A percentile compares a stretch with the other conserved stretches of the same genome.
phyloP scores from a whole-genome alignment of 2,113 vertebrate species.

The Ageneiosus marmoratus region DNA sequence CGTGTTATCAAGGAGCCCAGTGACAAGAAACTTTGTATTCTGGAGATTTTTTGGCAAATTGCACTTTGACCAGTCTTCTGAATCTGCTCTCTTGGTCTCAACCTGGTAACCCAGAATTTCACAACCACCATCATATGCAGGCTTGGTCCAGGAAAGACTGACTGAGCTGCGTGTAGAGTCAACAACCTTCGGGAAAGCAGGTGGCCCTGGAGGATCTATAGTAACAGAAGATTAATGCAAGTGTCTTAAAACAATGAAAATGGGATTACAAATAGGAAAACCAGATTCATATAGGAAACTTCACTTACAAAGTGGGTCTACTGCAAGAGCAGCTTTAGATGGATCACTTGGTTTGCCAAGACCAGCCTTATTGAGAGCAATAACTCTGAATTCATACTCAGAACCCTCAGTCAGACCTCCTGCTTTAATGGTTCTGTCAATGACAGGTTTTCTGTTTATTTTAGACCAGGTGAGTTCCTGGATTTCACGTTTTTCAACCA shows the following conservation, averaged over 20 bases:
- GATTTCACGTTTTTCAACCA: slow-evolving; percentile 94
- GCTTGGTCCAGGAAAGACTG: slow-evolving; percentile 93
- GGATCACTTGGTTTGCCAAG: slow-evolving; percentile 92
- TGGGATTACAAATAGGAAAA: not conserved
- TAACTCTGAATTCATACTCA: slow-evolving; percentile 96
- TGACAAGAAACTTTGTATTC: slow-evolving; percentile 84
- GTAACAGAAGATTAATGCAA: slow-evolving; percentile 33
- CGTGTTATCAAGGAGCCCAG: slow-evolving; percentile 82
- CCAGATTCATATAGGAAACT: slow-evolving; percentile 38
- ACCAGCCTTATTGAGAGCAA: slow-evolving; percentile 93
- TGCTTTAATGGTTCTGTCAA: slow-evolving; percentile 94
- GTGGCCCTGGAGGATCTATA: slow-evolving; percentile 95
- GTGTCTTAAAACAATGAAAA: not conserved
- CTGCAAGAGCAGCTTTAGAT: slow-evolving; percentile 84
- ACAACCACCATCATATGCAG: slow-evolving; percentile 95
- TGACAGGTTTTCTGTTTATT: slow-evolving; percentile 90
- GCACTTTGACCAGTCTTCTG: slow-evolving; percentile 90
- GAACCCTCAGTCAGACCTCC: slow-evolving; percentile 88
- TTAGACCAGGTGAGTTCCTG: slow-evolving; percentile 91
- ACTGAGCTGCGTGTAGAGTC: slow-evolving; percentile 89
- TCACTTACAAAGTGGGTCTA: slow-evolving; percentile 93
- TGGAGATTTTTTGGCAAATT: slow-evolving; percentile 93
- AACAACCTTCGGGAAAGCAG: slow-evolving; percentile 92
- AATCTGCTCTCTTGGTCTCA: slow-evolving; percentile 85
- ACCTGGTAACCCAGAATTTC: slow-evolving; percentile 95